Conservation (phyloP, 1,140 invertebrate species). For the Drosophila nikananu region DNA sequence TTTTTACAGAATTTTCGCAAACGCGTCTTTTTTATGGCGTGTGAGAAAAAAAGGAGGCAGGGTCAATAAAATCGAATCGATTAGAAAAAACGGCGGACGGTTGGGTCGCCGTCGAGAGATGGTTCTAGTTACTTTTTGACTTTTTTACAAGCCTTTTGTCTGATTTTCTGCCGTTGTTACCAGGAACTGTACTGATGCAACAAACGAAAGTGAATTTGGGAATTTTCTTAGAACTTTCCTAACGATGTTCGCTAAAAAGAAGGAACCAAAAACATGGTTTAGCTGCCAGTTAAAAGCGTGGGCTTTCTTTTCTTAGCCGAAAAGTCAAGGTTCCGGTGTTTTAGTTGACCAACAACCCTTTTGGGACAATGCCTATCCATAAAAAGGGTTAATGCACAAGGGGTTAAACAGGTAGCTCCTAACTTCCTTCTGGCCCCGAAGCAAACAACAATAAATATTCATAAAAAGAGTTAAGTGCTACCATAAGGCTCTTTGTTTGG, state of each 20-base stretch:
- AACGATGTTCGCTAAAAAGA: slow-evolving; percentile 18
- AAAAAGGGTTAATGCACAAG: slow-evolving; percentile 45
- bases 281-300: background rate
- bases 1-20: slow-evolving; percentile 37
- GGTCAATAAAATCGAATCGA: slow-evolving; percentile 80
- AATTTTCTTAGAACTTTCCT: slow-evolving; percentile 35
- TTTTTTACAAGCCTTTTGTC: slow-evolving; percentile 81
- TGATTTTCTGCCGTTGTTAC: slow-evolving; percentile 40
- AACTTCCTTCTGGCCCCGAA: slow-evolving; percentile 7
- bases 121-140: slow-evolving; percentile 70
- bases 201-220: slow-evolving; percentile 27
- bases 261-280: slow-evolving; percentile 10
- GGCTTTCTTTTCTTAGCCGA: slow-evolving; percentile 2
- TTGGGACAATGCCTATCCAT: slow-evolving; percentile 54
- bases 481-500: slow-evolving; percentile 51
- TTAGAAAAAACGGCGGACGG: slow-evolving; percentile 57
- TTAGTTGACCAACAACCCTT: slow-evolving; percentile 35
- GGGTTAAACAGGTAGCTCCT: slow-evolving; percentile 56
- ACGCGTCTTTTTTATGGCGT: slow-evolving; percentile 45
- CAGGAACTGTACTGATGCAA: slow-evolving; percentile 41
- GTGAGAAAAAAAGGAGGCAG: slow-evolving; percentile 47
- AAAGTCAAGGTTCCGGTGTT: slow-evolving; percentile 42
- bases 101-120: slow-evolving; percentile 24
- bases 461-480: slow-evolving; percentile 77
- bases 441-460: slow-evolving; percentile 62